phyloP scores from a whole-genome alignment of 2,888 invertebrate genomes.

The Dicyrtoma fusca region DNA sequence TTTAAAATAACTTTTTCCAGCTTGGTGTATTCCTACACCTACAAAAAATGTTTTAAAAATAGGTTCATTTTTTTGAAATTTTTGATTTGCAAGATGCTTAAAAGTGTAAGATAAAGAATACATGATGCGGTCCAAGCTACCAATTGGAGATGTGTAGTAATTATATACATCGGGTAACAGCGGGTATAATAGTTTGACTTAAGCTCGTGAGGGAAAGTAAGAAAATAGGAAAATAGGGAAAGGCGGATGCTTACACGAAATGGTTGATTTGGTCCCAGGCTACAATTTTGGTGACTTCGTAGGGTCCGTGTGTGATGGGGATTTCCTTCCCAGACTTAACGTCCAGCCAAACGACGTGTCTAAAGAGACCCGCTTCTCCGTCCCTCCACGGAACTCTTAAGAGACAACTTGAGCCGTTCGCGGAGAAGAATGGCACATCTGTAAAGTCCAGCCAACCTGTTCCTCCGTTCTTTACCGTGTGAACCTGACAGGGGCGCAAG shows the following conservation, averaged over 20 bases:
- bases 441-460: slow-evolving; percentile 60
- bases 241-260: slow-evolving; percentile 65
- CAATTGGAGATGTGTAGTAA: too few relatives aligned
- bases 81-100: too few relatives aligned
- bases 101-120: too few relatives aligned
- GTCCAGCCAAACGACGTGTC: slow-evolving; percentile 62
- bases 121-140: too few relatives aligned
- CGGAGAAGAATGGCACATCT: slow-evolving; percentile 61
- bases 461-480: slow-evolving; percentile 51
- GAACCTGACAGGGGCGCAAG: too few relatives aligned
- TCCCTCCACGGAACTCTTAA: slow-evolving; percentile 65
- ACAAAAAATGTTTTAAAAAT: too few relatives aligned
- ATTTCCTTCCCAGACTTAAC: slow-evolving; percentile 51
- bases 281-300: slow-evolving; percentile 73
- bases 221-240: background rate
- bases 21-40: too few relatives aligned
- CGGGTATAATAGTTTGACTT: background rate
- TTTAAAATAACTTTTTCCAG: too few relatives aligned
- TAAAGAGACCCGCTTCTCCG: slow-evolving; percentile 65
- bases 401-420: slow-evolving; percentile 60
- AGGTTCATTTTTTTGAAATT: too few relatives aligned
- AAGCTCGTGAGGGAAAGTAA: background rate
- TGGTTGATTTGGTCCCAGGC: slow-evolving; percentile 77
- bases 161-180: too few relatives aligned
- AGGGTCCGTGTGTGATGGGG: slow-evolving; percentile 72